A percentile compares a stretch with the other conserved stretches of the same genome.
These are phyloP conservation scores for Shargacucullia verbasci DNA, from an alignment of 2,888 invertebrate genomes.

Conservation along the genomic window DNA sequence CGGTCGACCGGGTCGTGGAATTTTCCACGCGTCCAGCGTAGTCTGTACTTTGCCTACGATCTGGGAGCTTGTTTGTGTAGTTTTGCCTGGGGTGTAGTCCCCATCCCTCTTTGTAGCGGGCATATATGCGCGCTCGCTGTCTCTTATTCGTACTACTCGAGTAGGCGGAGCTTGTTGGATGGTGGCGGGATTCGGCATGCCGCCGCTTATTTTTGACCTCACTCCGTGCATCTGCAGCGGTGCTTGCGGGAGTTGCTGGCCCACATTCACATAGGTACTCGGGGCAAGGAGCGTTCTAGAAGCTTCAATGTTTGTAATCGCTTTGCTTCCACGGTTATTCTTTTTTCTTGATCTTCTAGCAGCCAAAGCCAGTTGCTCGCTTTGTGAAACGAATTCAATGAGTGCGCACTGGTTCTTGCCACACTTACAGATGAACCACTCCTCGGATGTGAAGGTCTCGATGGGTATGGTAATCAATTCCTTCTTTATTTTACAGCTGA, in stretches of 20 bases:
- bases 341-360: slow-evolving; percentile 1
- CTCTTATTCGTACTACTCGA: not conserved
- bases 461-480: not conserved
- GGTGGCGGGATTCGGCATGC: slow-evolving; percentile 1
- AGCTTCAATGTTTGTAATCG: slow-evolving; percentile 5
- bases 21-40: slow-evolving; percentile 12
- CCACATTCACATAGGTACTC: not conserved
- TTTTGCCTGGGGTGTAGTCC: not conserved
- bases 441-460: not conserved
- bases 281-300: not conserved
- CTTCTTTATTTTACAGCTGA: slow-evolving; percentile 3
- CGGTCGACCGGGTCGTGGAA: not conserved
- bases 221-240: not conserved
- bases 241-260: not conserved
- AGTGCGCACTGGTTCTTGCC: slow-evolving; percentile 17
- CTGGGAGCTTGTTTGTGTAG: slow-evolving; percentile 5
- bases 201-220: slow-evolving; percentile 1
- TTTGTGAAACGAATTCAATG: slow-evolving; percentile 8
- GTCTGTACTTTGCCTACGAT: slow-evolving; percentile 12
- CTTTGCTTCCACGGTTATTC: slow-evolving; percentile 4
- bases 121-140: slow-evolving; percentile 1
- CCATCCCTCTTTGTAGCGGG: not conserved
- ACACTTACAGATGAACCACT: slow-evolving; percentile 3
- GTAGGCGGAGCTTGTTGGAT: slow-evolving; percentile 5
- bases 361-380: slow-evolving; percentile 3